Base-by-base conservation (phyloP, 2,113 vertebrate genomes). In the Cardinalis cardinalis region DNA sequence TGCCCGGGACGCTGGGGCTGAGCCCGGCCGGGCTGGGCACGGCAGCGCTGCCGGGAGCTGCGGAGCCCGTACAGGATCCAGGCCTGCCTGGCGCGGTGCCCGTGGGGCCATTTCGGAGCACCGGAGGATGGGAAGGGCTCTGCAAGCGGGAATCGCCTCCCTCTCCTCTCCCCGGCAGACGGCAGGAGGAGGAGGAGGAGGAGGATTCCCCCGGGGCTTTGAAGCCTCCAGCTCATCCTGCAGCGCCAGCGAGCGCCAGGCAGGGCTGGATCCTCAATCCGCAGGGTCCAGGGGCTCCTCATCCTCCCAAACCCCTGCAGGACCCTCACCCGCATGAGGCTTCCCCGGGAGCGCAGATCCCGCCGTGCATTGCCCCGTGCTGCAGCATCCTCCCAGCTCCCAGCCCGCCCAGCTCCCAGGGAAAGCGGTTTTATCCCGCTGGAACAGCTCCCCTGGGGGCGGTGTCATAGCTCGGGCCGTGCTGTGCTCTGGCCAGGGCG, bases 71-170 rank as follows among this genome's bases (percentile, higher is more conserved):
- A 7, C 46, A 24, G 46, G 46, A 48, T 1, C 65, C 87, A 87
- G 29, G 20, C 83, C 55, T 18, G 75, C 64, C 88, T 94, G 90
- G 94, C 88, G 81, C 13, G 36, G 6, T 48, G 94, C 92, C 95
- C 20, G 2, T 0, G 25, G 80, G 91, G 87, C 89, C 91, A 90
- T 90, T 71, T 78, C 81, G 46, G 89, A 78, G 77, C 87, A 65
- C 5, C 4, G 41, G 68, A 10, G 0, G 34, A 34, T 8, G 3
- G 84, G 80, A 73, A 83, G 64, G 73, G 84, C 78, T 89, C 70
- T 56, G 58, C 58, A 38, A 74, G 76, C 31, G 1, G 52, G 81
- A 84, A 94, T 70, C 46, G 87, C 80, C 73, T 90, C 80, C 44
- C 32, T 78, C 61, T 81, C 44, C 32, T 78, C 61, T 81, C 70